These are phyloP conservation scores for Apodemia mormo DNA, from an alignment of 2,888 invertebrate genomes.

Conservation along the genomic window DNA sequence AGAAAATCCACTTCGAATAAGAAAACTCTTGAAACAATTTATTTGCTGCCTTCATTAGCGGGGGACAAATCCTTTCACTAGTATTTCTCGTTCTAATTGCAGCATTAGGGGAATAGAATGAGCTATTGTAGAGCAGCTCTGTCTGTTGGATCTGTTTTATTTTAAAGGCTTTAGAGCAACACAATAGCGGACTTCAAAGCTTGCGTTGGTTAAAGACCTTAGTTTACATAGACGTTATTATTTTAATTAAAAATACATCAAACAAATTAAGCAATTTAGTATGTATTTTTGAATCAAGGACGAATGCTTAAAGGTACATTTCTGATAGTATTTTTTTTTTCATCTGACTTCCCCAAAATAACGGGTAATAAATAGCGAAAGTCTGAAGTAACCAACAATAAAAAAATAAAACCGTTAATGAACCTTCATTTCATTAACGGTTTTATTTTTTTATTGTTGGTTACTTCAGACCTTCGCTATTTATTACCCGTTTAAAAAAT, in stretches of 20 bases:
- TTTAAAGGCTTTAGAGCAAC: constrained; percentile 54
- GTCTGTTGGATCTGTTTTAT: constrained; percentile 60
- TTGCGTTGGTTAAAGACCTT: constrained; percentile 46
- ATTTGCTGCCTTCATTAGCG: constrained; percentile 66
- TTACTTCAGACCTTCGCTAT: too few species aligned
- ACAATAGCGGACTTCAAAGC: constrained; percentile 50
- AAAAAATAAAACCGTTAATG: too few species aligned
- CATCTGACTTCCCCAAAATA: too few species aligned
- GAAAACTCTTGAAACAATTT: constrained; percentile 45
- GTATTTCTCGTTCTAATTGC: constrained; percentile 68
- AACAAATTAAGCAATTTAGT: background rate
- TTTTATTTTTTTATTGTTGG: too few species aligned
- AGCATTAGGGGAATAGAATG: constrained; percentile 64
- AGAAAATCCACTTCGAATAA: constrained; percentile 21
- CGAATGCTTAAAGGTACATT: too few species aligned
- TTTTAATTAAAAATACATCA: constrained; percentile 18
- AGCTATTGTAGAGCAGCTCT: constrained; percentile 60
- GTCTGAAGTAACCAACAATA: too few species aligned
- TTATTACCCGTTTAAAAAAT: too few species aligned
- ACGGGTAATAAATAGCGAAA: too few species aligned
- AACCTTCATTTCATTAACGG: too few species aligned
- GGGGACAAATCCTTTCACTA: constrained; percentile 69
- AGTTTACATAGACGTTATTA: constrained; percentile 37
- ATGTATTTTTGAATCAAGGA: background rate
- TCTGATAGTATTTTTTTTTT: too few species aligned